Evolutionary conservation across 2,888 invertebrate species (phyloP).

Genomic region (Poecilus cupreus): DNA sequence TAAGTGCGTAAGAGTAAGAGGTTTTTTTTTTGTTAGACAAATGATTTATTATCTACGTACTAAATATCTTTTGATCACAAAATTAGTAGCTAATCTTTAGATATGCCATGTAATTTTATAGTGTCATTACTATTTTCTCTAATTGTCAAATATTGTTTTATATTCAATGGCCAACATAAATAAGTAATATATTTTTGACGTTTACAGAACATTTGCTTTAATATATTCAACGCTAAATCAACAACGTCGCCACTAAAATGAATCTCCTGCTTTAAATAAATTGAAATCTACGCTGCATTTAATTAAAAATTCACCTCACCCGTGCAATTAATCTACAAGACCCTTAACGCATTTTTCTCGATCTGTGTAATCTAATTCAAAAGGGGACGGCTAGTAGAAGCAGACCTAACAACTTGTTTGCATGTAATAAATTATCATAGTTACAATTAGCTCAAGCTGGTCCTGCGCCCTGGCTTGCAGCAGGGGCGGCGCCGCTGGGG

Average conservation of each 20-base stretch:
- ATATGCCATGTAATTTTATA: no score
- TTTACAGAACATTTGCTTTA: no score
- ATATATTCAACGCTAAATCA: not conserved
- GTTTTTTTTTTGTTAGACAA: no score
- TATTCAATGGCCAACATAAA: no score
- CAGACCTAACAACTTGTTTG: constrained; percentile 52
- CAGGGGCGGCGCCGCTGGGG: not conserved
- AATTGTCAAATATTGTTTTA: no score
- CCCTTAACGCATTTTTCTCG: constrained; percentile 23
- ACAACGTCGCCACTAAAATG: not conserved
- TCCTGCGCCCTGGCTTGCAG: not conserved
- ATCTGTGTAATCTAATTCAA: constrained; percentile 25
- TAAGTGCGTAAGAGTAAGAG: no score
- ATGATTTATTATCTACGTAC: no score
- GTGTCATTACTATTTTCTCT: no score
- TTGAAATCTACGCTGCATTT: constrained; percentile 22
- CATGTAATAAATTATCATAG: constrained; percentile 56
- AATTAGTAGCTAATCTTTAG: no score
- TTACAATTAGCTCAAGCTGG: constrained; percentile 43
- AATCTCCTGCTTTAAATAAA: constrained; percentile 1
- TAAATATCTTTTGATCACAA: no score
- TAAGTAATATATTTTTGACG: no score
- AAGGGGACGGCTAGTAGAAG: not conserved
- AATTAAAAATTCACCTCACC: constrained; percentile 25
- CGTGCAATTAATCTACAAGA: constrained; percentile 3